phyloP scores from a whole-genome alignment of 2,113 vertebrate genomes.

The Aegithalos caudatus region DNA sequence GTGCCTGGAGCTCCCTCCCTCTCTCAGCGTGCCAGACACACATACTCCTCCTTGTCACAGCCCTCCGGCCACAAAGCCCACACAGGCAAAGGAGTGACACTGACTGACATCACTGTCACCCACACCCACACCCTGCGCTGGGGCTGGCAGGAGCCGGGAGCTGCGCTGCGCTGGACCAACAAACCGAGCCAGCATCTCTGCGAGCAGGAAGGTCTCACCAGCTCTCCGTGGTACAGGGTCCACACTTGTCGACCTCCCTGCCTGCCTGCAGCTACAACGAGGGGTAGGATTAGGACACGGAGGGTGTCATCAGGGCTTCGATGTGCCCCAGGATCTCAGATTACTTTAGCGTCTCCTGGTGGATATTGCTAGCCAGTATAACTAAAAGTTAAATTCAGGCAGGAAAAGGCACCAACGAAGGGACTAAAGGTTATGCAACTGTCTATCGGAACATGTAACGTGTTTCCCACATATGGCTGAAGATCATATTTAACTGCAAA shows the following conservation, averaged over 20 bases:
- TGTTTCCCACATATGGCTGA: neutral
- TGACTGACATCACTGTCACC: neutral
- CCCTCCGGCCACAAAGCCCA: neutral
- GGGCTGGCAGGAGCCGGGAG: neutral
- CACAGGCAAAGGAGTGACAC: neutral
- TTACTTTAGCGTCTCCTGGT: slow-evolving; percentile 55
- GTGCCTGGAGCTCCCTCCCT: neutral
- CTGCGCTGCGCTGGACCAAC: rapidly evolving
- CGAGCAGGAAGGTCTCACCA: neutral
- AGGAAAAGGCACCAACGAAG: neutral
- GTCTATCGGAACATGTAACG: neutral
- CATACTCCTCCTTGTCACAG: neutral
- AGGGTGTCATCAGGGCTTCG: neutral
- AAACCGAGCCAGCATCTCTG: neutral
- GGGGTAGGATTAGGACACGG: neutral
- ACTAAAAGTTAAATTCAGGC: neutral
- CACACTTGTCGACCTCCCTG: neutral
- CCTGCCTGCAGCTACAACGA: neutral
- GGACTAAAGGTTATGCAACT: neutral
- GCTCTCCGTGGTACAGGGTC: neutral
- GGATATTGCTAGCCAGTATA: slow-evolving; percentile 10
- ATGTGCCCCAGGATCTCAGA: neutral
- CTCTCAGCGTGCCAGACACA: neutral
- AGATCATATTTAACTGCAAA: neutral
- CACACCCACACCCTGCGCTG: neutral